Evolutionary conservation across 2,113 vertebrate species (phyloP), one percentile per base, ranked within the genome.

Genomic region (Anser cygnoides): DNA sequence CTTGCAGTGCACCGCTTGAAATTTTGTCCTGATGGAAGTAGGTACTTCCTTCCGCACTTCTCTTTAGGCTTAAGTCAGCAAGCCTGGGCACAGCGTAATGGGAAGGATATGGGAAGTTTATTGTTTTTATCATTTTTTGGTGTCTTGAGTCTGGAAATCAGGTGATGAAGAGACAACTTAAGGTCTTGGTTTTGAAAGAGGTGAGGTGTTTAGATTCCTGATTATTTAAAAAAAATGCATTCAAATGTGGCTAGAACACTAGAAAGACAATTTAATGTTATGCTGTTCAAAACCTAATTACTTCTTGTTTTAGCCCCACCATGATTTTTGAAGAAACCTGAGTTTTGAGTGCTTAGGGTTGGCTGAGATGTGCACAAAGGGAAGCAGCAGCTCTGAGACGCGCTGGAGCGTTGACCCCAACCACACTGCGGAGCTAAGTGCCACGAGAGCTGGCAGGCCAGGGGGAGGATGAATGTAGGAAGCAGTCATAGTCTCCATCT

Each of bases 361-460:
- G 58, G 11, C 28, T 3, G 72, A 41, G 68, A 1, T 22, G 50
- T 76, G 72, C 55, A 12, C 1, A 16, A 4, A n/a, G 54, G 84
- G 33, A 14, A 35, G 57, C 61, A 15, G 61, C 61, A 39, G 75
- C 76, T 89, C 44, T 11, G 19, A 22, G 80, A 4, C 16, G 37
- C 17, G 54, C 20, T 18, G 25, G 19, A 1, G 68, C 12, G 29
- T 52, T 11, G 33, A 14, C 11, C 57, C 58, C 31, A 3, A 16
- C 21, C 49, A 9, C 18, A 0, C 63, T 19, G 79, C 5, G 0
- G 33, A 10, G 39, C 39, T 8, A 1, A 44, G 41, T 2, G 18
- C 39, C 3, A 1, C 37, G 21, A 82, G 49, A 18, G 33, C 0
- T 9, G 35, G 29, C 54, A 23, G 43, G 41, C 58, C 6, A 8